A percentile compares a stretch with the other conserved stretches of the same genome.
These are phyloP conservation scores for Dendrolimus kikuchii DNA, from an alignment of 1,140 invertebrate species.

Conservation along the genomic window DNA sequence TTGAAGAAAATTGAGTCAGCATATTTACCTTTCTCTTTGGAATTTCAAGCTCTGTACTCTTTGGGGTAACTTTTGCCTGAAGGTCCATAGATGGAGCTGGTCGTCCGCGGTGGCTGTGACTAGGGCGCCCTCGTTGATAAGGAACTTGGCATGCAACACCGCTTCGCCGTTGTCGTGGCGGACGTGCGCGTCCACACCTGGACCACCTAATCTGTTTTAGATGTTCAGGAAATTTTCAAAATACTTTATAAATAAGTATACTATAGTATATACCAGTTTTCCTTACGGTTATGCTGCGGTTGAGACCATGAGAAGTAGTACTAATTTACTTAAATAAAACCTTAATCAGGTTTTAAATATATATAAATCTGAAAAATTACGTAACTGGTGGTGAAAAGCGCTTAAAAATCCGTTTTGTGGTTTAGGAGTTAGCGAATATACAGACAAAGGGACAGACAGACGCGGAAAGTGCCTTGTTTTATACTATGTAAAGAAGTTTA, in stretches of 20 bases:
- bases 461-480: too few species aligned
- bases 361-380: too few species aligned
- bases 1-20: not conserved
- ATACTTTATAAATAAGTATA: too few species aligned
- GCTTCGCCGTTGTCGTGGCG: conserved; percentile 85
- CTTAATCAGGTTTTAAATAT: too few species aligned
- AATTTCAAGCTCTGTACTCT: conserved; percentile 97
- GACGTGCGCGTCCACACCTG: conserved; percentile 95
- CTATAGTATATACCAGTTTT: too few species aligned
- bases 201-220: conserved; percentile 85
- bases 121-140: conserved; percentile 96
- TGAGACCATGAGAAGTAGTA: not conserved
- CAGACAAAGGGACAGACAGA: too few species aligned
- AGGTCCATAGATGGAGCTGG: conserved; percentile 97
- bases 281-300: too few species aligned
- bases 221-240: conserved; percentile 32
- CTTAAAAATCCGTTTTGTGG: too few species aligned
- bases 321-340: too few species aligned
- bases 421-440: too few species aligned
- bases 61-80: conserved; percentile 94
- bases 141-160: conserved; percentile 92
- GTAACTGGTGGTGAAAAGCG: too few species aligned
- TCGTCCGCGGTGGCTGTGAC: conserved; percentile 96
- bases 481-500: too few species aligned
- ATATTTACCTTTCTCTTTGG: conserved; percentile 92